A percentile compares a stretch with the other conserved stretches of the same genome.
Evolutionary conservation across 1,140 invertebrate genomes (phyloP).

Genomic region (Eubasilissa regina): DNA sequence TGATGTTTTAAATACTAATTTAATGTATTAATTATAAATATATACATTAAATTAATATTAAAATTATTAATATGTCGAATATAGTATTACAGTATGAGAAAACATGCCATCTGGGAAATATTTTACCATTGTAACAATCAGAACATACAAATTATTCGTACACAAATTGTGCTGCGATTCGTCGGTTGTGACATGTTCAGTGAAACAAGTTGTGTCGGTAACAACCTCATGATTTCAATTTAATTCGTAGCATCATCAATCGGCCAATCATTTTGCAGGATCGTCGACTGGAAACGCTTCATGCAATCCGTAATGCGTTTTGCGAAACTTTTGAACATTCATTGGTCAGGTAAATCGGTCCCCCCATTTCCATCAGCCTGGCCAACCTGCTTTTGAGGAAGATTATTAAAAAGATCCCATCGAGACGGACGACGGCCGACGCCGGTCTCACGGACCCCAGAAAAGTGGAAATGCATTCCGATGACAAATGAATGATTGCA

Average conservation of each 20-base stretch:
- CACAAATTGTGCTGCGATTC: too few species aligned
- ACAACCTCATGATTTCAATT: constrained; percentile 44
- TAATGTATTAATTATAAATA: too few species aligned
- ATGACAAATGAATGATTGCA: background rate
- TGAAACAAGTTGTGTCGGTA: constrained; percentile 23
- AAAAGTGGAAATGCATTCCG: background rate
- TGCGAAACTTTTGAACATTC: constrained; percentile 3
- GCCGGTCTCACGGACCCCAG: background rate
- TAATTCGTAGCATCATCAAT: constrained; percentile 44
- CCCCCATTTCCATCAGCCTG: background rate
- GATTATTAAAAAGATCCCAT: constrained; percentile 6
- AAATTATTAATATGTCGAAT: background rate
- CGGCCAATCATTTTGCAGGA: constrained; percentile 1
- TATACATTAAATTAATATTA: too few species aligned
- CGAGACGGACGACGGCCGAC: background rate
- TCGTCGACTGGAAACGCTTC: background rate
- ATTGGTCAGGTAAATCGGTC: background rate
- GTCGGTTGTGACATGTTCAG: constrained; percentile 32
- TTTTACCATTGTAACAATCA: background rate
- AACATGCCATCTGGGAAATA: background rate
- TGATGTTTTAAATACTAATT: too few species aligned
- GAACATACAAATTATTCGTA: too few species aligned
- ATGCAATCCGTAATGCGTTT: constrained; percentile 18
- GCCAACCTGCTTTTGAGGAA: constrained; percentile 7
- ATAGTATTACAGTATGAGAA: background rate